phyloP scores from a whole-genome alignment of 2,888 invertebrate species.

The Cataglyphis livida region DNA sequence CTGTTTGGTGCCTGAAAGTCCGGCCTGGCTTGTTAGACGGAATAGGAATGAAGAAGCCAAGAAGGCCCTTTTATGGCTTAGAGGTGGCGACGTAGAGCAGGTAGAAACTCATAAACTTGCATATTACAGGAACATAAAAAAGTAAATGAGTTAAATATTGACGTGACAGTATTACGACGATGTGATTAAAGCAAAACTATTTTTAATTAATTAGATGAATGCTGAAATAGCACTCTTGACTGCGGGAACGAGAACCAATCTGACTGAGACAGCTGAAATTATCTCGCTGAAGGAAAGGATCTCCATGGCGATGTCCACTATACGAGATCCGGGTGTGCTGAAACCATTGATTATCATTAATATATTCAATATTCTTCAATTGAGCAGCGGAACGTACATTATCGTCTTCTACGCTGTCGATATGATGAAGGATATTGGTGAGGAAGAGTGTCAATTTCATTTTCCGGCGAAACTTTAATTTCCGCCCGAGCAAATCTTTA shows the following conservation, averaged over 20 bases:
- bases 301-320: slow-evolving; percentile 68
- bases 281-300: slow-evolving; percentile 68
- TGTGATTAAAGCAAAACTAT: not conserved
- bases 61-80: slow-evolving; percentile 88
- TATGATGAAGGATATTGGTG: slow-evolving; percentile 88
- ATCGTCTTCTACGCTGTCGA: slow-evolving; percentile 93
- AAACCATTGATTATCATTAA: slow-evolving; percentile 92
- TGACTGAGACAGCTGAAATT: slow-evolving; percentile 58
- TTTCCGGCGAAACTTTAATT: slow-evolving; percentile 18
- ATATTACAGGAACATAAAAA: not conserved
- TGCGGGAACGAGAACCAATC: slow-evolving; percentile 72
- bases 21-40: slow-evolving; percentile 90
- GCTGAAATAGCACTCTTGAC: slow-evolving; percentile 76
- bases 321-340: slow-evolving; percentile 88
- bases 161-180: not conserved
- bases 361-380: slow-evolving; percentile 91
- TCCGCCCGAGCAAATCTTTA: not conserved
- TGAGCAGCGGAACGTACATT: slow-evolving; percentile 91
- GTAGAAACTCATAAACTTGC: slow-evolving; percentile 71
- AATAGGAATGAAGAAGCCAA: slow-evolving; percentile 87
- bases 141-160: not conserved
- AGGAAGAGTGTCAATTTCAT: slow-evolving; percentile 40
- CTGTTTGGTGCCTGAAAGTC: slow-evolving; percentile 90
- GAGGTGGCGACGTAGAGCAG: slow-evolving; percentile 87
- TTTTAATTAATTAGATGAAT: slow-evolving; percentile 70